These are phyloP conservation scores for Eclectus roratus DNA, from an alignment of 2,113 vertebrate genomes.

Conservation along the genomic window DNA sequence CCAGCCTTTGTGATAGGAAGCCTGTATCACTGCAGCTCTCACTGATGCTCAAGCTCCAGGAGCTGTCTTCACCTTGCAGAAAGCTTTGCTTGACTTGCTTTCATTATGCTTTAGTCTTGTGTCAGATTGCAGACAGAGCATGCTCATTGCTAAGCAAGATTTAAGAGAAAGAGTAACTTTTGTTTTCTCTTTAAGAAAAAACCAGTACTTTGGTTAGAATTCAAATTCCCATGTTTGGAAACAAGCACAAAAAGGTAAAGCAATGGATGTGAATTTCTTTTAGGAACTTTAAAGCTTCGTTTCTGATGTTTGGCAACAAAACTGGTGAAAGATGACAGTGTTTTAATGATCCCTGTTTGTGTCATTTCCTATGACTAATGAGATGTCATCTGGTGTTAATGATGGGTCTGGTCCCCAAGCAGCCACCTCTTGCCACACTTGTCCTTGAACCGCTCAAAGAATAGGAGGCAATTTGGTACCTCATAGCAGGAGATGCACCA, in stretches of 20 bases:
- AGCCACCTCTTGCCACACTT: not conserved
- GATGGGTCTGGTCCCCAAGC: not conserved
- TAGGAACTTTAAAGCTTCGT: not conserved
- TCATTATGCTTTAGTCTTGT: not conserved
- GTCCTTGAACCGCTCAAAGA: no score
- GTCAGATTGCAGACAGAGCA: accelerated
- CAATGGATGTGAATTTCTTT: not conserved
- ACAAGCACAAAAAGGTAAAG: not conserved
- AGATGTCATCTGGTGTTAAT: not conserved
- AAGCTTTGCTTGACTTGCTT: not conserved
- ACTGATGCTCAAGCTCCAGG: slow-evolving; percentile 8
- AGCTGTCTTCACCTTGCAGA: slow-evolving; percentile 7
- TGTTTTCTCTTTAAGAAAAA: not conserved
- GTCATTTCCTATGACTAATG: slow-evolving; percentile 21
- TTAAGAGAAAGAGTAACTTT: not conserved
- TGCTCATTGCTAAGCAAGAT: not conserved
- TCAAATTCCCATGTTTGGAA: not conserved
- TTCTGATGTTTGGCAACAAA: not conserved
- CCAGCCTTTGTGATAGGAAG: not conserved
- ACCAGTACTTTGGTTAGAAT: not conserved
- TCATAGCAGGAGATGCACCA: not conserved
- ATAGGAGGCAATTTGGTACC: not conserved
- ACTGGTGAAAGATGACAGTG: not conserved
- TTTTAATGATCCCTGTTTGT: not conserved
- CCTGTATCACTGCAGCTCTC: not conserved